Evolutionary conservation across 2,888 invertebrate genomes (phyloP).

Genomic region (Trissolcus japonicus): DNA sequence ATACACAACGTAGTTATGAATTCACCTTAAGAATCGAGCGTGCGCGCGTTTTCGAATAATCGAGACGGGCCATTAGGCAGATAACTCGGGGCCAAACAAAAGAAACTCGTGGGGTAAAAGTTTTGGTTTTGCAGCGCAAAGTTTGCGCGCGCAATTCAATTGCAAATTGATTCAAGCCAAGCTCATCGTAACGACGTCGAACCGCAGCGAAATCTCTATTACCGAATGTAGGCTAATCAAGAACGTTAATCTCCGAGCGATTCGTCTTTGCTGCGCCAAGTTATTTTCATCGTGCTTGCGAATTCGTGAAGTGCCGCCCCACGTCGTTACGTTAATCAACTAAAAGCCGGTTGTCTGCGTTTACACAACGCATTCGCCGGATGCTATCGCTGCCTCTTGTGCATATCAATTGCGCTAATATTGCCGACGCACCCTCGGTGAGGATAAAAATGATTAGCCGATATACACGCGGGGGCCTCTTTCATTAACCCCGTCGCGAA

Average conservation of each 20-base stretch:
- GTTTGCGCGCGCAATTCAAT: not conserved
- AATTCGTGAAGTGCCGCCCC: slow-evolving; percentile 17
- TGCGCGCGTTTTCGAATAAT: not conserved
- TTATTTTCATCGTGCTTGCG: slow-evolving; percentile 64
- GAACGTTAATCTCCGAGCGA: slow-evolving; percentile 63
- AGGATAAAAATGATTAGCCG: slow-evolving; percentile 15
- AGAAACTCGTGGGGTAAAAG: too few relatives aligned
- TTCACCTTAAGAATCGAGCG: not conserved
- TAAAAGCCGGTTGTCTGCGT: slow-evolving; percentile 70
- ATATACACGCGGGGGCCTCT: not conserved
- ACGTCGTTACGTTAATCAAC: slow-evolving; percentile 69
- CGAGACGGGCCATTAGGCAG: not conserved
- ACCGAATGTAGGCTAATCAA: slow-evolving; percentile 19
- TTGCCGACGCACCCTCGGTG: slow-evolving; percentile 1
- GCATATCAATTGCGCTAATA: slow-evolving; percentile 61
- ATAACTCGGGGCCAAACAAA: too few relatives aligned
- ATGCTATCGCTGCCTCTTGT: slow-evolving; percentile 61
- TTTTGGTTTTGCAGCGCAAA: too few relatives aligned
- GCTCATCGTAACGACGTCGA: too few relatives aligned
- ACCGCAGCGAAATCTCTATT: not conserved
- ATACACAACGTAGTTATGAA: too few relatives aligned
- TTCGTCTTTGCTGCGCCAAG: slow-evolving; percentile 64
- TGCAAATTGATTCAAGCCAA: too few relatives aligned
- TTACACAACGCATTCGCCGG: slow-evolving; percentile 65
- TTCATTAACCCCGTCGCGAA: not conserved